Conservation (phyloP, 1,140 invertebrate genomes). For the Drosophila arawakana region DNA sequence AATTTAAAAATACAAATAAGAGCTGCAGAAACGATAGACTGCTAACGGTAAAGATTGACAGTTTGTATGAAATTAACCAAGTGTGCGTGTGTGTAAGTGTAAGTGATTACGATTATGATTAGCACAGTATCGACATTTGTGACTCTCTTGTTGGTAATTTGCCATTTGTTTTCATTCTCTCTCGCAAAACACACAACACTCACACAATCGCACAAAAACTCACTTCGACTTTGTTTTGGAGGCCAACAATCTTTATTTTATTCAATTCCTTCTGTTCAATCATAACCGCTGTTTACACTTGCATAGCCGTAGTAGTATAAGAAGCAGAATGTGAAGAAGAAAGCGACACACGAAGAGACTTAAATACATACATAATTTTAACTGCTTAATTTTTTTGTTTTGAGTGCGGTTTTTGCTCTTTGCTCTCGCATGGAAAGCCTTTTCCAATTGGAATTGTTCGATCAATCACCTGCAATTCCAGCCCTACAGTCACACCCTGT, state of each 20-base stretch:
- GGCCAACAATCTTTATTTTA: constrained; percentile 43
- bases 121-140: constrained; percentile 24
- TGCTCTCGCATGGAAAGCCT: constrained; percentile 1
- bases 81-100: constrained; percentile 1
- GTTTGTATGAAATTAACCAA: constrained; percentile 6
- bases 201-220: background rate
- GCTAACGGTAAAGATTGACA: constrained; percentile 66
- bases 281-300: constrained; percentile 34
- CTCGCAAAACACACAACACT: constrained; percentile 5
- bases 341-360: background rate
- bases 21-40: constrained; percentile 46
- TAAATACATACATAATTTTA: background rate
- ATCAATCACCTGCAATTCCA: constrained; percentile 1
- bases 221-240: constrained; percentile 23
- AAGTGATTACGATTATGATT: constrained; percentile 61
- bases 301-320: constrained; percentile 6
- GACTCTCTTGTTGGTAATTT: constrained; percentile 34
- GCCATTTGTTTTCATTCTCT: constrained; percentile 41
- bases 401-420: background rate
- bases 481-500: constrained; percentile 19
- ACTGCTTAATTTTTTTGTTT: background rate
- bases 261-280: constrained; percentile 22
- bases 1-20: constrained; percentile 77
- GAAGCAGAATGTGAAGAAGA: background rate
- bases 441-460: background rate